Conservation (phyloP, 2,113 vertebrate genomes). For the Oostethus manadensis region DNA sequence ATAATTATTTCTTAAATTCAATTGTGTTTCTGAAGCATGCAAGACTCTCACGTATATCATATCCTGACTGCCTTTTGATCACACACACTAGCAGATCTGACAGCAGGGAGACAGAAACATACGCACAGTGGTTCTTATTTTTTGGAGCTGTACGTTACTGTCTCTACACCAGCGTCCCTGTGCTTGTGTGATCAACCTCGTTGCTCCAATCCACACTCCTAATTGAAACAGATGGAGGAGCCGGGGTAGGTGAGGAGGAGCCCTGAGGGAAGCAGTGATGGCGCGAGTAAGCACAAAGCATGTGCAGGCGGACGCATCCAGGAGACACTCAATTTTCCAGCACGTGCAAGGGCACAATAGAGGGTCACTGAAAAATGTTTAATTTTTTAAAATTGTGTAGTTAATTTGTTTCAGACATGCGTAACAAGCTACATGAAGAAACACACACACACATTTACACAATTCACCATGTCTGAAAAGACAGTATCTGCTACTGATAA, state of each 20-base stretch:
- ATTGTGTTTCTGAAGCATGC: background rate
- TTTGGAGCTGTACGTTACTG: conserved; percentile 10
- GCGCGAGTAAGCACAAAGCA: conserved; percentile 23
- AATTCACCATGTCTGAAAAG: too few relatives aligned
- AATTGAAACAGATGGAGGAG: conserved; percentile 62
- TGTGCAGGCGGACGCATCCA: too few relatives aligned
- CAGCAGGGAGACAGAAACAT: conserved; percentile 10
- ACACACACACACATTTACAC: too few relatives aligned
- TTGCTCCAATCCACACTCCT: conserved; percentile 45
- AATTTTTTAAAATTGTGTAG: too few relatives aligned
- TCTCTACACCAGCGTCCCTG: conserved; percentile 37
- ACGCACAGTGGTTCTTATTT: conserved; percentile 26
- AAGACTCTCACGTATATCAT: background rate
- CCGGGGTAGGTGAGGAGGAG: conserved; percentile 29
- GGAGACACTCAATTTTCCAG: conserved; percentile 9
- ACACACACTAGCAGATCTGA: conserved; percentile 24
- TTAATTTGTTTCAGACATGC: too few relatives aligned
- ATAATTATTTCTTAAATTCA: too few relatives aligned
- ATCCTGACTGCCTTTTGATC: conserved; percentile 3
- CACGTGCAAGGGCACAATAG: background rate
- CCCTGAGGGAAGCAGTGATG: conserved; percentile 29
- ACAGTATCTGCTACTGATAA: too few relatives aligned
- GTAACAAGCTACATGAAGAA: too few relatives aligned
- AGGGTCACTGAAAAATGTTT: too few relatives aligned
- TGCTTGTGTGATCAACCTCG: conserved; percentile 30